A percentile compares a stretch with the other conserved stretches of the same genome.
phyloP scores from a whole-genome alignment of 2,888 invertebrate genomes.

The Phymatocera aterrima region DNA sequence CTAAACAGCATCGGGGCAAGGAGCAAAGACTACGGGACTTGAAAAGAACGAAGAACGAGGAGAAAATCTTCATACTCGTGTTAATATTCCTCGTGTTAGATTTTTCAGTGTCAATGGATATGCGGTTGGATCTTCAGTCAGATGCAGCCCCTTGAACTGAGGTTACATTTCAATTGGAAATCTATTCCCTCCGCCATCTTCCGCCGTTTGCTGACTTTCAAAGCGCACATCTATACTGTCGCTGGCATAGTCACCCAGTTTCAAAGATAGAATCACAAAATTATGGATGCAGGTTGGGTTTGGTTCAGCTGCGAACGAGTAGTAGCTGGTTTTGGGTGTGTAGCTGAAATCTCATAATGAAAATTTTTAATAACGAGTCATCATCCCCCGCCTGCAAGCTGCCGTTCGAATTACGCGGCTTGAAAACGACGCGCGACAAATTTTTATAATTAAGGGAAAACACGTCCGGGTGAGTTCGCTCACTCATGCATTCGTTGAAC shows the following conservation, averaged over 20 bases:
- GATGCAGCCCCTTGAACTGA: too few relatives aligned
- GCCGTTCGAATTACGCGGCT: slow-evolving; percentile 11
- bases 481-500: slow-evolving; percentile 3
- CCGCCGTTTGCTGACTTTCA: too few relatives aligned
- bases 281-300: slow-evolving; percentile 9
- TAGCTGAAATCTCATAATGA: slow-evolving; percentile 9
- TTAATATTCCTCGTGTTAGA: too few relatives aligned
- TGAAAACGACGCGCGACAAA: slow-evolving; percentile 25
- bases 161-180: too few relatives aligned
- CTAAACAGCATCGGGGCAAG: not conserved
- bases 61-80: too few relatives aligned
- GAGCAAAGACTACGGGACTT: not conserved
- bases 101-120: too few relatives aligned
- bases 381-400: not conserved
- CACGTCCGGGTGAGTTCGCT: not conserved
- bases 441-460: slow-evolving; percentile 37
- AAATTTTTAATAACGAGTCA: slow-evolving; percentile 26
- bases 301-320: not conserved
- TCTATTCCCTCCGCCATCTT: too few relatives aligned
- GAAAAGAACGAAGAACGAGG: too few relatives aligned
- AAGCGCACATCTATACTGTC: too few relatives aligned
- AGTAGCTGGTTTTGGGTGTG: not conserved
- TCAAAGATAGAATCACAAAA: not conserved
- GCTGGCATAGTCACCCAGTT: not conserved
- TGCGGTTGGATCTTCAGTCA: too few relatives aligned